A percentile compares a stretch with the other conserved stretches of the same genome.
Conservation (phyloP, 53 echinoderm and acorn worm genomes). For the Crossaster papposus region DNA sequence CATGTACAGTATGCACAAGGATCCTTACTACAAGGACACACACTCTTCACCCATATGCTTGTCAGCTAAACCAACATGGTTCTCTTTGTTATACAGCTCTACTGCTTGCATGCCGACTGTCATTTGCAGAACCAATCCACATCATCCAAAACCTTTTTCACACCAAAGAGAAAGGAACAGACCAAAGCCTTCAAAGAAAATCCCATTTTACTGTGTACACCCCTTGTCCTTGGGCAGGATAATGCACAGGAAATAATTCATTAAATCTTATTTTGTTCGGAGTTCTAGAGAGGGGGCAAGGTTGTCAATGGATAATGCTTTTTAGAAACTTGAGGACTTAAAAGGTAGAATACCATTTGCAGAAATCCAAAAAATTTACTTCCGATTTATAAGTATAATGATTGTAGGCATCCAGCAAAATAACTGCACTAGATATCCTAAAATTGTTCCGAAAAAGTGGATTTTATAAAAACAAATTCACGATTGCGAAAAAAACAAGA, state of each 20-base stretch:
- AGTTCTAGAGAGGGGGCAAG: background rate
- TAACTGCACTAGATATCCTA: too few species aligned
- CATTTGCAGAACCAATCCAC: background rate
- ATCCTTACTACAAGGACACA: background rate
- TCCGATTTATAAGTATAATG: too few species aligned
- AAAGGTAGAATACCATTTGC: too few species aligned
- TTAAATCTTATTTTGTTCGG: constrained; percentile 9
- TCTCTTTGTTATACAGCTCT: constrained; percentile 13
- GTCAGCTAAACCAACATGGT: background rate
- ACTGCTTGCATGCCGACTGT: background rate
- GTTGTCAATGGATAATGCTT: background rate
- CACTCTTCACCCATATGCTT: background rate
- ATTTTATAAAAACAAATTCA: too few species aligned
- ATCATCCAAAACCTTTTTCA: background rate
- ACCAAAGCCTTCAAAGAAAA: background rate
- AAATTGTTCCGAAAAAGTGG: too few species aligned
- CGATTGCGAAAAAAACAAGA: too few species aligned
- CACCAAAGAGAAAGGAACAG: too few species aligned
- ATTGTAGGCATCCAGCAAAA: too few species aligned
- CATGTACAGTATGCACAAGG: background rate
- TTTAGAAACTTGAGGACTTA: background rate
- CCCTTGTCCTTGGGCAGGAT: background rate
- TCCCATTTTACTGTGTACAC: background rate
- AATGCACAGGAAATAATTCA: constrained; percentile 40
- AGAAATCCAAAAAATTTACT: too few species aligned